Percentiles rank a stretch among this genome's conserved stretches.
phyloP scores from a whole-genome alignment of 2,113 vertebrate genomes.

The Microcebus jonahi region DNA sequence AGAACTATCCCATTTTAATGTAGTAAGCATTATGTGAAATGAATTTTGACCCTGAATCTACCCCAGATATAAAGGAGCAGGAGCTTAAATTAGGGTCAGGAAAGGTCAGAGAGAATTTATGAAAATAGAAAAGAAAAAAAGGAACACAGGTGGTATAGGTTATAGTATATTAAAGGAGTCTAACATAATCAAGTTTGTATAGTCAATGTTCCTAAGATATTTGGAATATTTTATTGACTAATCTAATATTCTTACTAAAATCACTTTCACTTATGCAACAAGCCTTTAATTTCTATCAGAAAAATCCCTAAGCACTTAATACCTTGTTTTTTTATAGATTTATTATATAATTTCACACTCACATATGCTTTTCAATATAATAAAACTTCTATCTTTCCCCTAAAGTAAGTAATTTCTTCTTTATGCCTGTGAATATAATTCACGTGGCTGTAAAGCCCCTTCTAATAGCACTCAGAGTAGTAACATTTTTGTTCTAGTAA shows the following conservation, averaged over 20 bases:
- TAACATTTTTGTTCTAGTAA: conserved; percentile 83
- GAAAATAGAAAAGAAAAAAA: background rate
- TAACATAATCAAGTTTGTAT: background rate
- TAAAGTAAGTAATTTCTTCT: background rate
- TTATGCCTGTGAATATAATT: conserved; percentile 46
- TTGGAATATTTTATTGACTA: conserved; percentile 45
- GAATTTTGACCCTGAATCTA: background rate
- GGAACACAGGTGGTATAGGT: background rate
- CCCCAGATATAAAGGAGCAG: background rate
- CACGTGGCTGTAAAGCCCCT: conserved; percentile 77
- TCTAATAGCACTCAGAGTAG: conserved; percentile 68
- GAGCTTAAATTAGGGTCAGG: background rate
- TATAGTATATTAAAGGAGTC: background rate
- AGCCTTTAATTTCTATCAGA: background rate
- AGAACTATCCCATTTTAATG: background rate
- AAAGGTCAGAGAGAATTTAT: background rate
- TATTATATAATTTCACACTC: background rate
- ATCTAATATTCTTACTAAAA: conserved; percentile 14
- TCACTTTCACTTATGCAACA: conserved; percentile 6
- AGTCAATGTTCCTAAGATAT: background rate
- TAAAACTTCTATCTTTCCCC: background rate
- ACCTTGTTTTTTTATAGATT: background rate
- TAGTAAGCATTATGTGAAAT: background rate
- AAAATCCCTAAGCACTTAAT: background rate
- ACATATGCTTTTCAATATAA: background rate